These are phyloP conservation scores for Drosophila jambulina DNA, from an alignment of 1,140 invertebrate species.

Conservation along the genomic window DNA sequence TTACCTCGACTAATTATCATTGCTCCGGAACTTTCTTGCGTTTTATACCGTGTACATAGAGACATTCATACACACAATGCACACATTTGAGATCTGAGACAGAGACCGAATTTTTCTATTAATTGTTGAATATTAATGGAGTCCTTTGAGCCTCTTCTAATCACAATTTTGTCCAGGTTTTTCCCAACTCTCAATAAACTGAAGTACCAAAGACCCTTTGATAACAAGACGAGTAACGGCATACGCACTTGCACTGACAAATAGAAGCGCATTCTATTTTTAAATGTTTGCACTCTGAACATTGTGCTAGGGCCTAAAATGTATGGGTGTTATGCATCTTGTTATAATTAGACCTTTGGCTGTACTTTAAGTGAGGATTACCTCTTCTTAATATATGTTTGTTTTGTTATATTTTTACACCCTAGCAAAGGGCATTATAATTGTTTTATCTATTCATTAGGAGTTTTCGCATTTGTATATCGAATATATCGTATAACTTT, in stretches of 20 bases:
- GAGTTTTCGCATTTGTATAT: background rate
- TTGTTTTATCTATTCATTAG: background rate
- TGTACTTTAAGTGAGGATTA: background rate
- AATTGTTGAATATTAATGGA: background rate
- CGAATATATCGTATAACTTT: background rate
- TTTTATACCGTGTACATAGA: slow-evolving; percentile 1
- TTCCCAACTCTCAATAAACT: background rate
- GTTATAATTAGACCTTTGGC: background rate
- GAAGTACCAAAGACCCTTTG: background rate
- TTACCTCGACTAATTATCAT: slow-evolving; percentile 42
- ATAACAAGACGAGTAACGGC: background rate
- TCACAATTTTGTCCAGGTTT: background rate
- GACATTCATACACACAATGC: slow-evolving; percentile 1
- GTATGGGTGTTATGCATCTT: background rate
- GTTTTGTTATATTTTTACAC: background rate
- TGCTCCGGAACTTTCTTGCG: slow-evolving; percentile 21
- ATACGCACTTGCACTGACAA: no score
- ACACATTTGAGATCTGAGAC: background rate
- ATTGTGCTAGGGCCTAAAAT: no score
- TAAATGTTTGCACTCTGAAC: no score
- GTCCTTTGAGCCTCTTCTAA: slow-evolving; percentile 9
- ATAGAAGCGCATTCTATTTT: background rate
- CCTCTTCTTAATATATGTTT: background rate
- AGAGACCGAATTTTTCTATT: background rate
- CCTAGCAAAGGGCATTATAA: background rate